A percentile compares a stretch with the other conserved stretches of the same genome.
phyloP scores from a whole-genome alignment of 1,140 invertebrate species.

The Prorops nasuta region DNA sequence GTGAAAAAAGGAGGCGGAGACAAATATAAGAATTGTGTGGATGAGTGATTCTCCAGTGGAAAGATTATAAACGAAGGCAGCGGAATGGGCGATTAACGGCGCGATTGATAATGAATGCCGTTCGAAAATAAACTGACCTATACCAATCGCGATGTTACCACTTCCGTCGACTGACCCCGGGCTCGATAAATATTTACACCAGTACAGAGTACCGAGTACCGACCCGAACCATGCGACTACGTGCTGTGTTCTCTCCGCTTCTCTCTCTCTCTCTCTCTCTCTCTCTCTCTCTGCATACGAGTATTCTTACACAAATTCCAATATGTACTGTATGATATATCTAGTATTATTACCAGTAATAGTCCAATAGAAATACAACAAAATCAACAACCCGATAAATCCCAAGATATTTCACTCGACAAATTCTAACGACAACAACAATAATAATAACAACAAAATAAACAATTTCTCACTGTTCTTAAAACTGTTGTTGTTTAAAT shows the following conservation, averaged over 20 bases:
- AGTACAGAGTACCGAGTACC: conserved; percentile 3
- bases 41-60: too few species aligned
- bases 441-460: too few species aligned
- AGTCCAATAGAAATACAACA: not conserved
- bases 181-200: conserved; percentile 44
- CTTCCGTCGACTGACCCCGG: conserved; percentile 44
- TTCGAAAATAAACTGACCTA: conserved; percentile 45
- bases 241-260: too few species aligned
- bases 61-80: too few species aligned
- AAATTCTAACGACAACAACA: too few species aligned
- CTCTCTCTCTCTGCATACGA: too few species aligned
- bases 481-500: too few species aligned
- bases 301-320: not conserved
- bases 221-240: not conserved
- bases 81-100: conserved; percentile 26
- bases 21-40: too few species aligned
- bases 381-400: not conserved
- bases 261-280: too few species aligned
- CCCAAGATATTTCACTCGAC: too few species aligned
- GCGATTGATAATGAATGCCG: conserved; percentile 38
- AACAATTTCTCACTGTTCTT: too few species aligned
- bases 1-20: too few species aligned
- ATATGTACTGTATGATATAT: not conserved
- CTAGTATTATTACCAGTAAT: not conserved
- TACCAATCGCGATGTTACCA: conserved; percentile 40